Conservation (phyloP, 2,797 vertebrate genomes). For the Chelon auratus region DNA sequence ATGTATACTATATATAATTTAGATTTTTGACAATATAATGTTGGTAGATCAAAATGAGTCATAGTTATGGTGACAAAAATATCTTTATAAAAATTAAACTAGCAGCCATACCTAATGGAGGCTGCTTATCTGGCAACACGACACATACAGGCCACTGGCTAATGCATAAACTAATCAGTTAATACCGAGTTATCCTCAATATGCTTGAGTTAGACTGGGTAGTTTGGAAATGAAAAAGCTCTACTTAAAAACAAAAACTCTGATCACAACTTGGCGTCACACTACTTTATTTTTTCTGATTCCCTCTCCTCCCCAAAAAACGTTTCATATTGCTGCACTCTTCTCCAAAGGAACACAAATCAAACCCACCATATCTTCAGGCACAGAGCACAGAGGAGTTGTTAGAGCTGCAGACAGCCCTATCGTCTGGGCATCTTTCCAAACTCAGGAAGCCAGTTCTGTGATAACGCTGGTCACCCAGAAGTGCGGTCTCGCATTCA, state of each 20-base stretch:
- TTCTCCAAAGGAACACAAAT: constrained; percentile 32
- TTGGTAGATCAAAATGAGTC: too few species aligned
- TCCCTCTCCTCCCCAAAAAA: neutral
- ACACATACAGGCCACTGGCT: too few species aligned
- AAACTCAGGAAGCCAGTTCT: constrained; percentile 43
- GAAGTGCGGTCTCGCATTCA: constrained; percentile 22
- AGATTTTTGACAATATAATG: too few species aligned
- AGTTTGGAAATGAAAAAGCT: neutral
- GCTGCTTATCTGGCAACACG: too few species aligned
- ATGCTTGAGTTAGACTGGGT: neutral
- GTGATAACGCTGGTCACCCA: constrained; percentile 36
- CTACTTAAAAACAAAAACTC: neutral
- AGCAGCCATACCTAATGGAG: too few species aligned
- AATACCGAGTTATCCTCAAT: neutral
- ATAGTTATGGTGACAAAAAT: too few species aligned
- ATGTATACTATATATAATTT: too few species aligned
- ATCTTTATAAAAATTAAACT: too few species aligned
- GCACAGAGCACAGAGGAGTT: constrained; percentile 31
- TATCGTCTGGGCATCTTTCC: constrained; percentile 45
- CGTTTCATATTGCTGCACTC: constrained; percentile 6
- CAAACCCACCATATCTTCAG: constrained; percentile 24
- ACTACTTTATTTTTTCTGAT: constrained; percentile 3
- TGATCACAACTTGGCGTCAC: constrained; percentile 6
- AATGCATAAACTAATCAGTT: too few species aligned
- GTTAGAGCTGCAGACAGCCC: constrained; percentile 26